phyloP scores from a whole-genome alignment of 1,140 invertebrate species.

The Calycopis cecrops region DNA sequence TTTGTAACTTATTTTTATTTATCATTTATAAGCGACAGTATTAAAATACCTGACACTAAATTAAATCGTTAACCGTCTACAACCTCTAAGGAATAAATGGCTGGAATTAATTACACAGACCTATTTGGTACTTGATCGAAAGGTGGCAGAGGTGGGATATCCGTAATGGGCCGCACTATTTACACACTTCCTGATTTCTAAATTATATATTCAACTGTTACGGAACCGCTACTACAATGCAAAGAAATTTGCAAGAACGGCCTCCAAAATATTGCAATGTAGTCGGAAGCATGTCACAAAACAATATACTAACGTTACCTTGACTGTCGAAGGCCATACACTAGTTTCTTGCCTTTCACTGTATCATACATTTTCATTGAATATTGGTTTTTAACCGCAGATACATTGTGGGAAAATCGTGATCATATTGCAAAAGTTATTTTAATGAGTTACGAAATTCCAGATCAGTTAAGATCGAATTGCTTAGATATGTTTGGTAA shows the following conservation, averaged over 20 bases:
- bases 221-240: not conserved
- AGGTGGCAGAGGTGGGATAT: no score
- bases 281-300: slow-evolving; percentile 4
- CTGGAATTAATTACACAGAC: no score
- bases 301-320: slow-evolving; percentile 5
- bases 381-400: slow-evolving; percentile 4
- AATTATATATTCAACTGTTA: not conserved
- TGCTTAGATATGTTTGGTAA: no score
- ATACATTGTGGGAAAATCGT: not conserved
- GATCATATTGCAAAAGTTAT: not conserved
- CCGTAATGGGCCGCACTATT: no score
- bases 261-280: not conserved
- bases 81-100: no score
- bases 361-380: not conserved
- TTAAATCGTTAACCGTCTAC: no score
- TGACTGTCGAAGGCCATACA: not conserved
- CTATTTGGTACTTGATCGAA: no score
- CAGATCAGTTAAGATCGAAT: not conserved
- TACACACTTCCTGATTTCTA: no score
- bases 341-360: slow-evolving; percentile 1
- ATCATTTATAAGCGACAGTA: no score
- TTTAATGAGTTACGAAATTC: slow-evolving; percentile 4
- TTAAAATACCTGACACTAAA: no score
- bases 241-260: not conserved
- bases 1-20: no score